Evolutionary conservation across 1,140 invertebrate genomes (phyloP).

Genomic region (Macrosteles quadrilineatus): DNA sequence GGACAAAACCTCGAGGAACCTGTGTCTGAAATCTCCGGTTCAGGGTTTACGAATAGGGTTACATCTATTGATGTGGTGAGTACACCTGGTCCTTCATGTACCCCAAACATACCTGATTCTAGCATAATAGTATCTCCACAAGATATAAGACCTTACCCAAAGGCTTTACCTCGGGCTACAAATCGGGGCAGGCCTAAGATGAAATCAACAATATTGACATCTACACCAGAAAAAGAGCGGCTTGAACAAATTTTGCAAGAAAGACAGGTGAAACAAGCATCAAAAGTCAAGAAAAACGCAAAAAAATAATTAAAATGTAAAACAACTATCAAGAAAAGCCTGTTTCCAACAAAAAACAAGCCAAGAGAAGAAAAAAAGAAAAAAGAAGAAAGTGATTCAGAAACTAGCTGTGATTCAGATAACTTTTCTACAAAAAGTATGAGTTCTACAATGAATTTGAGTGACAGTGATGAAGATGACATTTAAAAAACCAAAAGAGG

Average conservation of each 20-base stretch:
- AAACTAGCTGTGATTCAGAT: neutral
- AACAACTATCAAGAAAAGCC: neutral
- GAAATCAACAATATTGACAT: neutral
- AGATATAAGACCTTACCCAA: no score
- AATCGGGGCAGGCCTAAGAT: neutral
- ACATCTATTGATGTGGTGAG: neutral
- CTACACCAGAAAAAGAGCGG: neutral
- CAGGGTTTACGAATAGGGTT: no score
- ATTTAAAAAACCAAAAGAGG: neutral
- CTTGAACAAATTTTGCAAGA: no score
- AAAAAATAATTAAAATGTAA: no score
- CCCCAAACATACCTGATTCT: neutral
- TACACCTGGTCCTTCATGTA: no score
- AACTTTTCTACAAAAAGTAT: constrained; percentile 3
- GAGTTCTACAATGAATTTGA: neutral
- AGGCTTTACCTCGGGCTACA: neutral
- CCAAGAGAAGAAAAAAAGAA: constrained; percentile 1
- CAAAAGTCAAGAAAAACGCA: no score
- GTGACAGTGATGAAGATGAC: constrained; percentile 11
- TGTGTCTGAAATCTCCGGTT: no score
- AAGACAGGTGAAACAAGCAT: no score
- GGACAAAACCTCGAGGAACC: no score
- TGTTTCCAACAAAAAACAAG: neutral
- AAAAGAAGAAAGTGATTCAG: constrained; percentile 2
- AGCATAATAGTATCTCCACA: neutral